phyloP scores from a whole-genome alignment of 2,797 vertebrate genomes.

The Aselliscus stoliczkanus region DNA sequence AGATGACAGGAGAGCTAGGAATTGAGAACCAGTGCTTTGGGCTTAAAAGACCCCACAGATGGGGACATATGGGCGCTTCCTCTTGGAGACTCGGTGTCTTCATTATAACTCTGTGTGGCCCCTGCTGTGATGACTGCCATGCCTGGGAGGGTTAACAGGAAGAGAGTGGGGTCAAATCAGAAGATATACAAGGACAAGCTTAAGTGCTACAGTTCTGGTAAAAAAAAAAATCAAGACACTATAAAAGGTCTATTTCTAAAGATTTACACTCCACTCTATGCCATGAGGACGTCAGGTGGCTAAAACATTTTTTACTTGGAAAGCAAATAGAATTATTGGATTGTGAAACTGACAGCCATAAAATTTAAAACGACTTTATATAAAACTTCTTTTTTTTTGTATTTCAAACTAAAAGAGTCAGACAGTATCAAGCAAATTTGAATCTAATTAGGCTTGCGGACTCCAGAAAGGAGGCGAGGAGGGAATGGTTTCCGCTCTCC shows the following conservation, averaged over 20 bases:
- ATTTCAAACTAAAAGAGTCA: conserved; percentile 31
- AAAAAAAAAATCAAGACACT: not conserved
- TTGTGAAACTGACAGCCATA: conserved; percentile 56
- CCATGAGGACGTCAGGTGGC: not conserved
- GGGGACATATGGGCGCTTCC: not conserved
- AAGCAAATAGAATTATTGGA: conserved; percentile 60
- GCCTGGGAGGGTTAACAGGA: not conserved
- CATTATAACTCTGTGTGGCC: no score
- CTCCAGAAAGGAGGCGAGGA: not conserved
- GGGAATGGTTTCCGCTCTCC: not conserved
- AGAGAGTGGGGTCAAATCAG: not conserved
- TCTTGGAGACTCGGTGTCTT: not conserved
- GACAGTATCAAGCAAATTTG: not conserved
- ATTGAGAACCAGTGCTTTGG: not conserved
- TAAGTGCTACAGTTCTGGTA: not conserved
- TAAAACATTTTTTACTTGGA: conserved; percentile 49
- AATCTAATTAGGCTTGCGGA: not conserved
- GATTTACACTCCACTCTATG: conserved; percentile 38
- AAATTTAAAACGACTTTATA: conserved; percentile 52
- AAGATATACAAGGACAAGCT: not conserved
- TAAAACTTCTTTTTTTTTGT: conserved; percentile 7
- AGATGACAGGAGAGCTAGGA: not conserved
- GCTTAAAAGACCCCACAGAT: not conserved
- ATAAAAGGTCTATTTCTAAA: conserved; percentile 53
- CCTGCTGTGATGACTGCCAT: no score